Percentiles rank a stretch among this genome's conserved stretches.
Evolutionary conservation across 2,888 invertebrate genomes (phyloP).

Genomic region (Pyrrhia umbra): DNA sequence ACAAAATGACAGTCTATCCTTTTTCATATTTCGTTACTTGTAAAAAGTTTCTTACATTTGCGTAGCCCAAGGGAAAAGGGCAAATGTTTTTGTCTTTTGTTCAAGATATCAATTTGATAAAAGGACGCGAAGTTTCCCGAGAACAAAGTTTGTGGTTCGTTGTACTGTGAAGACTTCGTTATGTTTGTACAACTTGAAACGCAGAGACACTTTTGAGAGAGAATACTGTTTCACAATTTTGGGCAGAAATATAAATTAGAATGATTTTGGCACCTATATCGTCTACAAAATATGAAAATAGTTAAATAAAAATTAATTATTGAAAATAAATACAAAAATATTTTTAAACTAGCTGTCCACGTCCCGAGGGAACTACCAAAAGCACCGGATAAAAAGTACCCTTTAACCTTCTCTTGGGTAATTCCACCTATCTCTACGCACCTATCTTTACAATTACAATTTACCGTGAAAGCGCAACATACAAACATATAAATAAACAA

Average conservation of each 20-base stretch:
- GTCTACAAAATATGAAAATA: neutral
- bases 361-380: too few relatives aligned
- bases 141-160: constrained; percentile 38
- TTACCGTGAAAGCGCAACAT: too few relatives aligned
- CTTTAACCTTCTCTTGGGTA: too few relatives aligned
- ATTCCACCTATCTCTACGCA: too few relatives aligned
- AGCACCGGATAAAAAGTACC: too few relatives aligned
- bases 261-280: neutral
- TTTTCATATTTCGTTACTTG: constrained; percentile 48
- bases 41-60: constrained; percentile 57
- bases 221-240: neutral
- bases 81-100: constrained; percentile 63
- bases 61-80: constrained; percentile 53
- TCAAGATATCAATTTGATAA: constrained; percentile 63
- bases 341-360: too few relatives aligned
- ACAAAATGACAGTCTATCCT: constrained; percentile 21
- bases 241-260: too few relatives aligned
- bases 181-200: neutral
- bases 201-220: neutral
- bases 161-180: constrained; percentile 1
- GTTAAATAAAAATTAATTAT: too few relatives aligned
- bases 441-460: too few relatives aligned
- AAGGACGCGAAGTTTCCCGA: constrained; percentile 47
- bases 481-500: too few relatives aligned
- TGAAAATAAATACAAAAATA: too few relatives aligned